Evolutionary conservation across 1,140 invertebrate genomes (phyloP).

Genomic region (Bombus impatiens): DNA sequence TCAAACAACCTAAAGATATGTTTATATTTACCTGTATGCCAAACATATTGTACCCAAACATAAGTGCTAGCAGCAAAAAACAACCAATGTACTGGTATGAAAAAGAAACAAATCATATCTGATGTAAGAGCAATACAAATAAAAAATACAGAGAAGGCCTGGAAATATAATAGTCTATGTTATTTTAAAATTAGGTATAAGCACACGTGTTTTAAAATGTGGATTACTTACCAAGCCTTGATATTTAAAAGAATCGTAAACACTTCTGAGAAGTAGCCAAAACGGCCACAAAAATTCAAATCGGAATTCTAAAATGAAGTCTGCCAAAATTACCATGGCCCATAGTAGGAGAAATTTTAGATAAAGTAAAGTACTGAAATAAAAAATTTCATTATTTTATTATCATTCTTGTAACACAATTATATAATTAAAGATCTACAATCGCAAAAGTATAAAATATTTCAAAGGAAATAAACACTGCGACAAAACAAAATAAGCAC

Average conservation of each 20-base stretch:
- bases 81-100: conserved; percentile 99
- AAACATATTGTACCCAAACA: conserved; percentile 99
- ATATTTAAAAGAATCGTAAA: conserved; percentile 99
- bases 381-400: conserved; percentile 65
- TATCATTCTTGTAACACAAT: neutral
- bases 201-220: conserved; percentile 83
- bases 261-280: conserved; percentile 97
- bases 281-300: conserved; percentile 99
- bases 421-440: neutral
- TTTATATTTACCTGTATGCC: conserved; percentile 94
- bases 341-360: conserved; percentile 98
- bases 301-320: conserved; percentile 98
- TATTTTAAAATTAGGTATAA: conserved; percentile 9
- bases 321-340: conserved; percentile 96
- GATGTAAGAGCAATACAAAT: conserved; percentile 98
- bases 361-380: conserved; percentile 95
- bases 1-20: neutral
- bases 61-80: conserved; percentile 99
- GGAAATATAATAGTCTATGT: conserved; percentile 78
- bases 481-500: neutral
- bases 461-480: neutral
- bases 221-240: conserved; percentile 96
- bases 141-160: conserved; percentile 99
- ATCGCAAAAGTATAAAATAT: no score
- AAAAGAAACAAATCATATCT: conserved; percentile 99